Evolutionary conservation across 2,888 invertebrate genomes (phyloP), one percentile per base, ranked within the genome.

Genomic region (Chrysolina haemoptera): DNA sequence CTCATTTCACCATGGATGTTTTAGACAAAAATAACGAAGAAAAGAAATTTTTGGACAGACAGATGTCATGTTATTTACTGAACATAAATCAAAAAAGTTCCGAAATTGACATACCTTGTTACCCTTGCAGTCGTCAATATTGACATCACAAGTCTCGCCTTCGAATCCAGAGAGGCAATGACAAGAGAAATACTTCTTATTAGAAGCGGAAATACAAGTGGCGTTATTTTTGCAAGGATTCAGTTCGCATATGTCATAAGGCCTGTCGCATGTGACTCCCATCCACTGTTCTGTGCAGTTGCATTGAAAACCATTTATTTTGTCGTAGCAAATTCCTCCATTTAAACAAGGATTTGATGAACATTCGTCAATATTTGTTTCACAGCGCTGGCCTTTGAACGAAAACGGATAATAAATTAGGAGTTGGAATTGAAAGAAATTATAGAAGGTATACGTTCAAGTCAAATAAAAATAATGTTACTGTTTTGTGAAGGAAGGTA

Each of bases 221-320:
- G 90, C 93, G 78, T 92, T 92, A 87, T 93, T 91, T 81, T 88
- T 88, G 84, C 93, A 93, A n/a, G 91, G 91, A 79, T 90, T 89
- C 62, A 88, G 80, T 59, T 88, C 89, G 84, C 93, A 93, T 18
- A 90, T 89, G 80, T 91, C 90, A 79, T 88, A 90, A 63, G 91
- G 88, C 43, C 85, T 86, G 76, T 92, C 91, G 82, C 93, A 93
- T 70, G 88, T 87, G 0, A 86, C 82, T 1, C 92, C 93, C 87
- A 89, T 89, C 86, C 88, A 92, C 69, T 90, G 89, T 5, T 88
- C 88, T 2, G 90, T 90, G 80, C 92, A 92, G 78, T 90, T 90
- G 81, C 92, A 92, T 20, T 79, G 82, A 83, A 90, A 91, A 11
- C 90, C 90, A 77, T 90, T 89, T 16, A 87, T 82, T 59, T 86